Evolutionary conservation across 1,140 invertebrate species (phyloP), one percentile per base, ranked within the genome.

Genomic region (Drosophila ercepeae): DNA sequence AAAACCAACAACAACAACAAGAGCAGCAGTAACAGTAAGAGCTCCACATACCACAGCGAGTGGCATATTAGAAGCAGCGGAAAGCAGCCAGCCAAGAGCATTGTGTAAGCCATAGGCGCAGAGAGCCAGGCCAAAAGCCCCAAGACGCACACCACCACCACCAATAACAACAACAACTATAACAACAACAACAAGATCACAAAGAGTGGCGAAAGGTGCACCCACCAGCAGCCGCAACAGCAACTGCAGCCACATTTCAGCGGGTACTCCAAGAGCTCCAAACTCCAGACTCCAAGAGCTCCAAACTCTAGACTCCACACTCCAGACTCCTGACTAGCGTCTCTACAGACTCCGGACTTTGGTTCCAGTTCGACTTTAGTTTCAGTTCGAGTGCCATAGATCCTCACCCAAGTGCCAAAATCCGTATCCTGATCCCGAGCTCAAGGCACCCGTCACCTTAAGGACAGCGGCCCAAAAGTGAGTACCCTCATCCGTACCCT

Each of bases 161-260:
- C 23, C 72, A 65, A 49, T 63, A 65, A 8, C 52, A 52, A 27
- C 42, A 59, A n/a, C 58, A n/a, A n/a, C n/a, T n/a, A n/a, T n/a
- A 68, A 13, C 44, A 59, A 6, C 71, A 75, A 52, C 76, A 74
- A 23, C 53, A 53, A n/a, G 41, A 59, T 45, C 71, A 60, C 54
- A 64, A 78, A 76, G 58, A 78, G 69, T 81, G 78, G 77, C 77
- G 77, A 81, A 81, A 81, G 77, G 77, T 81, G 77, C 77, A 79
- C 77, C 77, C 77, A 79, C 77, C 77, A 81, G 55, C 68, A 83
- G 25, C 52, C 72, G 48, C 32, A 54, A 32, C 41, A 73, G 19
- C 45, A 68, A 19, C 57, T 55, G 55, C 52, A 63, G 18, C 64
- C 41, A 54, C 59, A 44, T 14, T 65, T 58, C 54, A 49, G 18